Evolutionary conservation across 2,888 invertebrate species (phyloP).

Genomic region (Odiellus spinosus): DNA sequence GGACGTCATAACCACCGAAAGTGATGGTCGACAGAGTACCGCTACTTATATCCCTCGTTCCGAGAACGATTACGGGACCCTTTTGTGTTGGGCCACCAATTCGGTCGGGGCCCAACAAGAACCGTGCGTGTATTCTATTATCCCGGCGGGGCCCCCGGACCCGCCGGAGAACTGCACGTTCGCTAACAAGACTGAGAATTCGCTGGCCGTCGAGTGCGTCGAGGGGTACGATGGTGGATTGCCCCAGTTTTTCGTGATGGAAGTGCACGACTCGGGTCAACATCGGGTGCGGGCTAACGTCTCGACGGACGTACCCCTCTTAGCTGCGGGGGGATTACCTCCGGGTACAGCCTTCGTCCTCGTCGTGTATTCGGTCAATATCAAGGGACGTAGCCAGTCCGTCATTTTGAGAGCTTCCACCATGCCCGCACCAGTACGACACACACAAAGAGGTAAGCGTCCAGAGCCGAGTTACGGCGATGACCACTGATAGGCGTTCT

Average conservation of each 20-base stretch:
- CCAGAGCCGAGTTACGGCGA: background rate
- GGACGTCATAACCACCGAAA: background rate
- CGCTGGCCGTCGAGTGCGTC: slow-evolving; percentile 65
- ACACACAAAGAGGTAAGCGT: slow-evolving; percentile 17
- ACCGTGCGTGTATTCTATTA: background rate
- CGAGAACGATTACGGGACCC: background rate
- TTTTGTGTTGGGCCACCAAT: background rate
- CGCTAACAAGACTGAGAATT: slow-evolving; percentile 68
- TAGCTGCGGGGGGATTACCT: slow-evolving; percentile 15
- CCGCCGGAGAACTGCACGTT: slow-evolving; percentile 75
- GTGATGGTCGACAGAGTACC: background rate
- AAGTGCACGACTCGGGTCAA: slow-evolving; percentile 35
- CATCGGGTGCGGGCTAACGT: slow-evolving; percentile 17
- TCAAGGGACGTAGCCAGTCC: slow-evolving; percentile 19
- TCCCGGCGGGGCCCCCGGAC: slow-evolving; percentile 59
- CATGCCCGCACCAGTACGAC: slow-evolving; percentile 17
- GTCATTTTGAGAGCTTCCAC: slow-evolving; percentile 17
- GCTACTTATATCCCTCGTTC: background rate
- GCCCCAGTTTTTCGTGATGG: slow-evolving; percentile 67
- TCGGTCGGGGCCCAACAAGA: background rate
- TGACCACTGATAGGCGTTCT: too few species aligned
- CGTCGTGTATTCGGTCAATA: slow-evolving; percentile 20
- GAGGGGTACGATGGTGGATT: slow-evolving; percentile 81
- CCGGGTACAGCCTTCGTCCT: slow-evolving; percentile 18
- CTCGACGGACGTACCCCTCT: slow-evolving; percentile 13